Conservation (phyloP, 2,797 vertebrate genomes). For the Paratrypauchen microcephalus region DNA sequence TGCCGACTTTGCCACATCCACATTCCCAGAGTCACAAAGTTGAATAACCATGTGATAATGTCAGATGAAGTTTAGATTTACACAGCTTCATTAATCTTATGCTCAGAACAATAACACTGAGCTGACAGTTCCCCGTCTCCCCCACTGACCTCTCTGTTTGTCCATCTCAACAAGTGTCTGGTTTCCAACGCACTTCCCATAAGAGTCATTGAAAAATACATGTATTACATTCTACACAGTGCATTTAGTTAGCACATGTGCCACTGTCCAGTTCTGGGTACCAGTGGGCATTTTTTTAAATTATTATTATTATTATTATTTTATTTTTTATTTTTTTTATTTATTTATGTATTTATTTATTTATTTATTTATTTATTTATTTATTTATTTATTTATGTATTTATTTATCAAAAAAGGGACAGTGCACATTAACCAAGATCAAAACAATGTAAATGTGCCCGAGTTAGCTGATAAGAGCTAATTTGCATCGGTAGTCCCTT, state of each 20-base stretch:
- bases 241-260: conserved; percentile 3
- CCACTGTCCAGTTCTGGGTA: neutral
- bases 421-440: too few species aligned
- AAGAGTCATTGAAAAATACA: conserved; percentile 4
- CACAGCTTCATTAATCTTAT: conserved; percentile 31
- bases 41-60: conserved; percentile 22
- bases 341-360: too few species aligned
- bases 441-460: too few species aligned
- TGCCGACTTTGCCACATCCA: conserved; percentile 13
- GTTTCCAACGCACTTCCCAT: conserved; percentile 26
- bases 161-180: conserved; percentile 25
- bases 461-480: too few species aligned
- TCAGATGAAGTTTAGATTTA: conserved; percentile 24
- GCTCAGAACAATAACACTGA: conserved; percentile 22
- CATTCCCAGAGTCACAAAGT: conserved; percentile 28
- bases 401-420: too few species aligned
- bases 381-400: too few species aligned
- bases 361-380: too few species aligned
- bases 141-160: conserved; percentile 17
- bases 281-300: neutral
- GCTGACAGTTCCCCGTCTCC: conserved; percentile 11
- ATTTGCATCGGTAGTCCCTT: too few species aligned
- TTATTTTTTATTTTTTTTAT: too few species aligned
- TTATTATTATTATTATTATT: too few species aligned
- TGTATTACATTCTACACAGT: neutral